Evolutionary conservation across 2,113 vertebrate genomes (phyloP), one percentile per base, ranked within the genome.

Genomic region (Campylomormyrus tamandua): DNA sequence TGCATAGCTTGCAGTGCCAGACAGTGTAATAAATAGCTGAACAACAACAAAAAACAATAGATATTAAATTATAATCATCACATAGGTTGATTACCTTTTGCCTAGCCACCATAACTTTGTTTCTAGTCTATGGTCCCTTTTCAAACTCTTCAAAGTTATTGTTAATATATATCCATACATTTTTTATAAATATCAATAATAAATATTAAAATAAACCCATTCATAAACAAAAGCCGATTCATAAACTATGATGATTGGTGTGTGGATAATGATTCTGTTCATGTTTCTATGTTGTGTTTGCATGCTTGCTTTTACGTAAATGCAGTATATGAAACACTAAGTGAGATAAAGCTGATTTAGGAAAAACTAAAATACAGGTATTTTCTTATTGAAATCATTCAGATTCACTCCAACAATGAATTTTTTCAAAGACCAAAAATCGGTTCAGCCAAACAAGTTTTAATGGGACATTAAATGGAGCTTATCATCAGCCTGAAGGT

Each of bases 1-100:
- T 93, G 93, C 96, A 97, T 97, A 90, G 86, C 90, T 94, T 91
- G 39, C 90, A 83, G 89, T 83, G 90, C 90, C 31, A 24, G 27
- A 56, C 85, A 42, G 49, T 53, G 21, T 87, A 48, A 46, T 9
- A 84, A 48, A 15, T 21, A 46, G 45, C 83, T 84, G 83, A 11
- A 66, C 8, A 66, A 27, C 39, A 66, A 27, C 17, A 21, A 42
- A 42, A n/a, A 39, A 83, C 17, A 45, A 45, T 1, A 87, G 9
- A 50, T 17, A n/a, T 35, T 17, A 53, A 80, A 42, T 70, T 31
- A 31, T 13, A 70, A 70, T 1, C n/a, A 27, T 70, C 3, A 31
- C n/a, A 13, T 31, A 31, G 27, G 27, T 4, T 31, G n/a, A 70
- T 70, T 70, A 13, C 62, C n/a, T 70, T 27, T 66, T 66, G 24